A percentile compares a stretch with the other conserved stretches of the same genome.
Conservation (phyloP, 2,797 vertebrate species). For the Masticophis lateralis region DNA sequence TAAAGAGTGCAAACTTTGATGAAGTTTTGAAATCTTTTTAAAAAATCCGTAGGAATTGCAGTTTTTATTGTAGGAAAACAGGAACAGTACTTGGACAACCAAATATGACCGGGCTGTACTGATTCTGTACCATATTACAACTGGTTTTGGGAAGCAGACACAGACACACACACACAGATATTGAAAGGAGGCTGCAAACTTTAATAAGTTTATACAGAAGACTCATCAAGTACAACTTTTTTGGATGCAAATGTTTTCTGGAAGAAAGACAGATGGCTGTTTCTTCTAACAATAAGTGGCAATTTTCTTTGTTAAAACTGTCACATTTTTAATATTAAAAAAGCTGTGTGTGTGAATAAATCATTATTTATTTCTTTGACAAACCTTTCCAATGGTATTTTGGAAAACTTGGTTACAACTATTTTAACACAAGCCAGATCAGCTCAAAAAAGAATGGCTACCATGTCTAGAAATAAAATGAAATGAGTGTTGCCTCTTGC, state of each 20-base stretch:
- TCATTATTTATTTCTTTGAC: not conserved
- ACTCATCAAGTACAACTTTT: not conserved
- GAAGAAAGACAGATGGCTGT: not conserved
- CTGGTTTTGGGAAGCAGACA: not conserved
- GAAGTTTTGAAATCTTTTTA: not conserved
- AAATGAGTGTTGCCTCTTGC: constrained; percentile 18
- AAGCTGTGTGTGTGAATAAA: not conserved
- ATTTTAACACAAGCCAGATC: not conserved
- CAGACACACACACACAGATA: not conserved
- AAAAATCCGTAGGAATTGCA: not conserved
- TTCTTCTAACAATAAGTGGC: not conserved
- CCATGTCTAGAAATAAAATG: not conserved
- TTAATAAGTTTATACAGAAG: not conserved
- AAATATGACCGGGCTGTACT: not conserved
- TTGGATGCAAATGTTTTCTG: not conserved
- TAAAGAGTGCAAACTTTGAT: not conserved
- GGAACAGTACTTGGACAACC: not conserved
- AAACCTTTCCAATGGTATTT: not conserved
- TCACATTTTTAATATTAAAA: not conserved
- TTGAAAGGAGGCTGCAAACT: not conserved
- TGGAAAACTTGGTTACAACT: not conserved
- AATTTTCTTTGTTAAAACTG: not conserved
- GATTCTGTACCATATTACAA: not conserved
- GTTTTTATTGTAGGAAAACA: not conserved
- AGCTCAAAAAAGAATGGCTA: constrained; percentile 18